A percentile compares a stretch with the other conserved stretches of the same genome.
These are phyloP conservation scores for Steatocranus sp. DNA, from an alignment of 2,797 vertebrate species.

Conservation along the genomic window DNA sequence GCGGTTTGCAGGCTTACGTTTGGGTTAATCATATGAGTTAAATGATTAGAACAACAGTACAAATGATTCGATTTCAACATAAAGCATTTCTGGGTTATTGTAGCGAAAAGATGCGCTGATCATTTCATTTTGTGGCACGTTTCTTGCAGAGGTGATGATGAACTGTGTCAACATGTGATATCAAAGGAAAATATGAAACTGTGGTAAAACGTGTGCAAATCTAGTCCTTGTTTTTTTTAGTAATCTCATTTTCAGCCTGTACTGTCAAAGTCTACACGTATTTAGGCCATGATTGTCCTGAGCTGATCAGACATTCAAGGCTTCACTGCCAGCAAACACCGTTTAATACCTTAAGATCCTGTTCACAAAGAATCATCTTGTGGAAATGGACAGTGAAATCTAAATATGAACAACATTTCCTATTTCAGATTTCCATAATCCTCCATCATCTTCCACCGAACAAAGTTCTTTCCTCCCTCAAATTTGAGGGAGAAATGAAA, in stretches of 20 bases:
- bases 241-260: not conserved
- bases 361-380: not conserved
- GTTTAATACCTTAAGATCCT: not conserved
- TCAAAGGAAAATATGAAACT: fast-evolving
- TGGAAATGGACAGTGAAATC: not conserved
- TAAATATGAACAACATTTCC: not conserved
- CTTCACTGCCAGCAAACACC: not conserved
- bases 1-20: not conserved
- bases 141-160: not conserved
- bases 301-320: not conserved
- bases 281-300: fast-evolving
- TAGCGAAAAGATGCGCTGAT: fast-evolving
- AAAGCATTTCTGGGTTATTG: not conserved
- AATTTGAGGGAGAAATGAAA: not conserved
- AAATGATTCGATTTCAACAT: not conserved
- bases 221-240: not conserved
- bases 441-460: not conserved
- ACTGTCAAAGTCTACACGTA: not conserved
- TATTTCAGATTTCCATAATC: not conserved
- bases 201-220: not conserved
- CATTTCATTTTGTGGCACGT: not conserved
- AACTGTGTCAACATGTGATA: not conserved
- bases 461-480: not conserved
- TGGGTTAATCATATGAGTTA: not conserved
- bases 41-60: not conserved